Conservation (phyloP, 2,888 invertebrate species). For the Xiphydria camelus region DNA sequence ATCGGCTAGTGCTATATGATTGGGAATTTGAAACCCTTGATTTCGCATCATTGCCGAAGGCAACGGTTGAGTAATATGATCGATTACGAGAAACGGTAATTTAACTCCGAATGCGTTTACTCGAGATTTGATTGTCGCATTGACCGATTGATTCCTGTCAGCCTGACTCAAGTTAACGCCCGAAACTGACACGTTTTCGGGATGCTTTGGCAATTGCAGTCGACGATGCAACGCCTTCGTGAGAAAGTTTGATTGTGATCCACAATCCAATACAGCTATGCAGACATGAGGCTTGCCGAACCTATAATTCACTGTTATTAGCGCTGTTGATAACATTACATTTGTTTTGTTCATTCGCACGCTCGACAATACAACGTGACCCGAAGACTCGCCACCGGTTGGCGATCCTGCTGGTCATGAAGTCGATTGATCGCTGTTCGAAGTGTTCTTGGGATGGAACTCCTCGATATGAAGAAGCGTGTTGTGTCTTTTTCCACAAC, state of each 20-base stretch:
- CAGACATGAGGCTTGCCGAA: constrained; percentile 10
- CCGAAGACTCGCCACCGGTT: not conserved
- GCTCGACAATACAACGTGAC: not conserved
- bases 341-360: constrained; percentile 7
- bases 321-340: constrained; percentile 18
- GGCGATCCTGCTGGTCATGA: not conserved
- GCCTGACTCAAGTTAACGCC: not conserved
- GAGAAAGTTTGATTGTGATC: constrained; percentile 17
- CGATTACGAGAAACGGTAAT: constrained; percentile 20
- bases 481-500: constrained; percentile 17
- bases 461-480: constrained; percentile 19
- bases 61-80: constrained; percentile 20
- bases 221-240: constrained; percentile 7
- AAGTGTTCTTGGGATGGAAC: constrained; percentile 7
- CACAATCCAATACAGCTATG: constrained; percentile 10
- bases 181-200: not conserved
- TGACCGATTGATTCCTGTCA: constrained; percentile 10
- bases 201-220: not conserved
- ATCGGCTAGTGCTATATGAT: constrained; percentile 21
- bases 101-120: constrained; percentile 13
- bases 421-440: constrained; percentile 1
- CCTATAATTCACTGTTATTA: constrained; percentile 14
- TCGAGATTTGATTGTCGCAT: constrained; percentile 16
- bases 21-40: constrained; percentile 10
- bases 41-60: constrained; percentile 7